Evolutionary conservation across 1,140 invertebrate species (phyloP).

Genomic region (Physella acuta): DNA sequence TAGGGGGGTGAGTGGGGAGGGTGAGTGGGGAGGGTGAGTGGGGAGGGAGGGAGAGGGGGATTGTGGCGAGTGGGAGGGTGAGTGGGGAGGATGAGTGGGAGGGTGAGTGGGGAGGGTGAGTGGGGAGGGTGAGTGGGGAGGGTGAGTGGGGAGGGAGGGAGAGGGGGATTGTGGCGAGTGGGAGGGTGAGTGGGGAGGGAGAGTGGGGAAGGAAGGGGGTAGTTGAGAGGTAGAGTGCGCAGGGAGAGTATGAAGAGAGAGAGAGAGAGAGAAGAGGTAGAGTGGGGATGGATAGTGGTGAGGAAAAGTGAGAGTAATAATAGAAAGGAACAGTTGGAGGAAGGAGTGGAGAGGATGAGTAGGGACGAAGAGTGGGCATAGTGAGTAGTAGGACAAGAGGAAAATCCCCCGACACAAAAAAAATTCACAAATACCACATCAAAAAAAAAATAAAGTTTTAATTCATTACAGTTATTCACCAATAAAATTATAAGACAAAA

Average conservation of each 20-base stretch:
- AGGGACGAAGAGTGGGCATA: not conserved
- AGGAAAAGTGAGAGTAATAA: not conserved
- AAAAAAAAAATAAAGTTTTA: too few species aligned
- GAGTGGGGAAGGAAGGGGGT: not conserved
- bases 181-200: not conserved
- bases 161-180: not conserved
- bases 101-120: not conserved
- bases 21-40: not conserved
- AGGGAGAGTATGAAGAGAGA: not conserved
- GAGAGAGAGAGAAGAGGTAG: not conserved
- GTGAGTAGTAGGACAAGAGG: not conserved
- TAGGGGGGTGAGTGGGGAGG: not conserved
- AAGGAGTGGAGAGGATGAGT: not conserved
- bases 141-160: not conserved
- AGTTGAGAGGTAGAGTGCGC: too few species aligned
- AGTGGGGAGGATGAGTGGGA: not conserved
- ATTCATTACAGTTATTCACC: too few species aligned
- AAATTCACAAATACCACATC: too few species aligned
- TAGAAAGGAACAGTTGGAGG: not conserved
- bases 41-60: not conserved
- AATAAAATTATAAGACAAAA: too few species aligned
- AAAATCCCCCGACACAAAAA: not conserved
- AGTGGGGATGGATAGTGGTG: too few species aligned
- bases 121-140: not conserved
- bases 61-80: not conserved